A percentile compares a stretch with the other conserved stretches of the same genome.
phyloP scores from a whole-genome alignment of 2,797 vertebrate species.

The Channallabes apus region DNA sequence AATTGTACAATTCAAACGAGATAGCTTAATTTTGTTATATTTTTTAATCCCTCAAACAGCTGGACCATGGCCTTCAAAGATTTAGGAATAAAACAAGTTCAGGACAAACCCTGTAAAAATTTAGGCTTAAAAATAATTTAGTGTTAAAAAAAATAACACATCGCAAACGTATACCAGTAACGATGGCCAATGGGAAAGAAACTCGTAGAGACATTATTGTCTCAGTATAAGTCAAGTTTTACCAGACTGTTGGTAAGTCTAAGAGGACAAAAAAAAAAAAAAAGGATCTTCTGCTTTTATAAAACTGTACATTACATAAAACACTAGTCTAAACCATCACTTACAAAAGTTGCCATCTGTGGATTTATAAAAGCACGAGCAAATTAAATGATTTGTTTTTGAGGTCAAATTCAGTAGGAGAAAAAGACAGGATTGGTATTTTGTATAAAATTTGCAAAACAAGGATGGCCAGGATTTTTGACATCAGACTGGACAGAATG shows the following conservation, averaged over 20 bases:
- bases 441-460: slow-evolving; percentile 17
- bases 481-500: not conserved
- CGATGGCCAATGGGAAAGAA: not conserved
- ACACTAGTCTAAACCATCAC: not conserved
- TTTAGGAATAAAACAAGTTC: slow-evolving; percentile 10
- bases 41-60: slow-evolving; percentile 2
- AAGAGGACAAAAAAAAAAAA: slow-evolving; percentile 25
- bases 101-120: slow-evolving; percentile 1
- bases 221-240: not conserved
- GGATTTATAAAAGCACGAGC: slow-evolving; percentile 35
- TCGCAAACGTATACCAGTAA: not conserved
- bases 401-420: not conserved
- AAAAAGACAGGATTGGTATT: too few relatives aligned
- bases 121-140: slow-evolving; percentile 6
- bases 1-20: not conserved
- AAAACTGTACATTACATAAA: slow-evolving; percentile 43
- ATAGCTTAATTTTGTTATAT: not conserved
- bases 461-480: not conserved
- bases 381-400: not conserved
- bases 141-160: slow-evolving; percentile 24
- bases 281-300: not conserved
- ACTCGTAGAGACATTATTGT: not conserved
- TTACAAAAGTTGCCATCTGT: slow-evolving; percentile 16
- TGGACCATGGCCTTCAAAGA: not conserved
- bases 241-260: not conserved